Conservation (phyloP, 1,140 invertebrate genomes). For the Kradibia gibbosae region DNA sequence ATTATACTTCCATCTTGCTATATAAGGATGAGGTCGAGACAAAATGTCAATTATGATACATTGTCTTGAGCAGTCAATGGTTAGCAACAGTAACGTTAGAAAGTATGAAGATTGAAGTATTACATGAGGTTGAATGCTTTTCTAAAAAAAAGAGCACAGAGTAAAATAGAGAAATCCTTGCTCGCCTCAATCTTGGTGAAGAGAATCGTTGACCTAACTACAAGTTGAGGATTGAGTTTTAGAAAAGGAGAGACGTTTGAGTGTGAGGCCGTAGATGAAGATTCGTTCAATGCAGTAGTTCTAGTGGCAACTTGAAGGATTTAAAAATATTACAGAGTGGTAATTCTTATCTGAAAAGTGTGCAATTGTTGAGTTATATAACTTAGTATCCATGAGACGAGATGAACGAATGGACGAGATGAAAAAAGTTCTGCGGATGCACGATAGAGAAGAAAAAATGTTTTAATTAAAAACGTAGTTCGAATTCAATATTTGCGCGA, state of each 20-base stretch:
- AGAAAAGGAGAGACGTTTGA: background rate
- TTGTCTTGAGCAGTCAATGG: slow-evolving; percentile 39
- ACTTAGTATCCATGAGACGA: background rate
- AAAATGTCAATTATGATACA: background rate
- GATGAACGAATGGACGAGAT: no score
- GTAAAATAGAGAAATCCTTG: slow-evolving; percentile 16
- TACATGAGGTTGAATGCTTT: slow-evolving; percentile 30
- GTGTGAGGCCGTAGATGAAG: background rate
- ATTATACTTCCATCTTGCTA: background rate
- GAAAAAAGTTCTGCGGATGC: no score
- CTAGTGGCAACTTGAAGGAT: background rate
- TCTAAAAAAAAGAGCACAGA: background rate
- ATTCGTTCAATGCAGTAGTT: background rate
- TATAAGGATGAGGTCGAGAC: background rate
- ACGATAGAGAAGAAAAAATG: no score
- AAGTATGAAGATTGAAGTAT: background rate
- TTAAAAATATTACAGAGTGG: background rate
- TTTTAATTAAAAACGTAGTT: no score
- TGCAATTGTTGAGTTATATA: background rate
- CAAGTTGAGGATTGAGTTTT: slow-evolving; percentile 33
- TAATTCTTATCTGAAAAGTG: background rate
- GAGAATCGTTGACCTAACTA: background rate
- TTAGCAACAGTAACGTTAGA: slow-evolving; percentile 6
- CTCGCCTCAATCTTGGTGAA: slow-evolving; percentile 7
- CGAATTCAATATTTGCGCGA: no score